Evolutionary conservation across 1,140 invertebrate species (phyloP), one percentile per base, ranked within the genome.

Genomic region (Sminthurides bifidus): DNA sequence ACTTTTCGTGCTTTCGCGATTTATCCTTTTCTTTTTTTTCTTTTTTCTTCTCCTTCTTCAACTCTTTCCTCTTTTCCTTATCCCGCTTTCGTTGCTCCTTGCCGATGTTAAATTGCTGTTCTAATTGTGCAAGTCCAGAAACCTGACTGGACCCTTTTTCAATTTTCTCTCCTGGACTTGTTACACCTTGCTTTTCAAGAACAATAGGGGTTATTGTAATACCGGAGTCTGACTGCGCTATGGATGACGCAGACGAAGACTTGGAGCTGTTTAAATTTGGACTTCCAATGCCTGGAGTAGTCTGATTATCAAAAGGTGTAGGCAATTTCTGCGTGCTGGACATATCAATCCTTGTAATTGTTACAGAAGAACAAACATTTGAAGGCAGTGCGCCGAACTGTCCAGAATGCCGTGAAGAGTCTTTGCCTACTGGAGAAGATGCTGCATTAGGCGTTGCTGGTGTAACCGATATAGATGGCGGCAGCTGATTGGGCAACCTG

Each of bases 1-100:
- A 76, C 66, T 73, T 73, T 33, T 73, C 74, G 49, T 73, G 75
- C 56, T 77, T 76, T 68, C 71, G 76, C 66, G 73, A 77, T 69
- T 60, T 58, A 41, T 73, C 77, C 57, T 75, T 76, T 12, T 73
- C 63, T 71, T 77, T 81, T 38, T 60, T 53, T 49, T 65, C 54
- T 52, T 68, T 65, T 51, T 65, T 60, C 60, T 68, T 66, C 45
- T 62, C 57, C 69, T 72, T 79, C 70, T 73, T 79, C 69, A 72
- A 66, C 56, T 76, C 75, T 53, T 75, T 72, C 56, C 71, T 72
- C 72, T 71, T 77, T 66, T 68, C 66, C 69, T 69, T 79, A 75
- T 66, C 76, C 74, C 70, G 76, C 77, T 10, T 52, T 21, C 57
- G 29, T 31, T 61, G 59, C 26, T 62, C 60, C 38, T 56, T 57